A percentile compares a stretch with the other conserved stretches of the same genome.
Conservation (phyloP, 2,113 vertebrate genomes). For the Cettia cetti region DNA sequence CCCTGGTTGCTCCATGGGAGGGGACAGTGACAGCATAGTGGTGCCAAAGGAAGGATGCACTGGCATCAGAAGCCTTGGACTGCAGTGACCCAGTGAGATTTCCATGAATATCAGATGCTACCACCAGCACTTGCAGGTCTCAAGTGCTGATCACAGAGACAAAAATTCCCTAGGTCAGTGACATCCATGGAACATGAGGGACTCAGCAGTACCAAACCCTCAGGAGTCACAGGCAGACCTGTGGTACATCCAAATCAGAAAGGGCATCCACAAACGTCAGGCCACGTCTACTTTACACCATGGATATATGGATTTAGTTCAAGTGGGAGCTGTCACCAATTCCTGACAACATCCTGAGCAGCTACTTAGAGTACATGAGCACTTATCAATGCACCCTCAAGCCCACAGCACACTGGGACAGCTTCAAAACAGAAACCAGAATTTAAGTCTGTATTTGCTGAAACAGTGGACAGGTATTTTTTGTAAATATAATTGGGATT, state of each 20-base stretch:
- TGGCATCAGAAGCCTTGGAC: neutral
- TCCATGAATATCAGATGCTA: neutral
- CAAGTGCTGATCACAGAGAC: neutral
- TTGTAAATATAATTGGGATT: neutral
- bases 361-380: neutral
- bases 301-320: neutral
- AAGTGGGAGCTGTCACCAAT: neutral
- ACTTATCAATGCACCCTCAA: neutral
- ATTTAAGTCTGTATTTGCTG: neutral
- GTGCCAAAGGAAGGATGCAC: fast-evolving
- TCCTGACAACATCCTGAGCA: neutral
- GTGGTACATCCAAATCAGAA: neutral
- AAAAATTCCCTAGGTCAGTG: neutral
- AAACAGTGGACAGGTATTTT: neutral
- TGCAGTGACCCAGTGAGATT: no score
- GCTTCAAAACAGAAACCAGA: neutral
- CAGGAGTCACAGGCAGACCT: neutral
- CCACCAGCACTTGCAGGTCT: neutral
- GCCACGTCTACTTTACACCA: neutral
- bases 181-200: neutral
- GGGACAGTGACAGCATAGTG: neutral
- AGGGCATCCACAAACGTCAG: neutral
- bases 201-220: neutral
- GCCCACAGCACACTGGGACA: neutral
- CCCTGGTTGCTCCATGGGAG: neutral